Percentiles rank a stretch among this genome's conserved stretches.
Conservation (phyloP, 2,113 vertebrate species). For the Caracal caracal region DNA sequence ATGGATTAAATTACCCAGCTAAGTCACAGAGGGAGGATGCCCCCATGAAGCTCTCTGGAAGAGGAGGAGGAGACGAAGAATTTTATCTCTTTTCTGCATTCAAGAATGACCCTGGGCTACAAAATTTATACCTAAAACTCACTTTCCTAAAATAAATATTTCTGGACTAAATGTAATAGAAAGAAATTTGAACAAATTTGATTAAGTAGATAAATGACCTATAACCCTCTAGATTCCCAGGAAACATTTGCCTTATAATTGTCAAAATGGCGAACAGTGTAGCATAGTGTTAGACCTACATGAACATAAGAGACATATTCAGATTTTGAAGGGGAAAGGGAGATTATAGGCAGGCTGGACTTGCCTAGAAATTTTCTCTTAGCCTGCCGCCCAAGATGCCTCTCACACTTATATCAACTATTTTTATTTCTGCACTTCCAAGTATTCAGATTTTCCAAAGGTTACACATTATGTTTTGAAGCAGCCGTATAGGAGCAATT, state of each 20-base stretch:
- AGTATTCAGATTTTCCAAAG: not conserved
- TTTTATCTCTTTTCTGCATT: not conserved
- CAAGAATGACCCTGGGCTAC: not conserved
- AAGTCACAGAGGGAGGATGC: not conserved
- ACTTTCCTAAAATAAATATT: not conserved
- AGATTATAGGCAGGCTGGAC: not conserved
- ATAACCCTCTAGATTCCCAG: not conserved
- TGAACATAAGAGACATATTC: not conserved
- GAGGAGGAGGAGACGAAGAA: not conserved
- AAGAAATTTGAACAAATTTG: slow-evolving; percentile 43
- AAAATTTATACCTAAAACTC: not conserved
- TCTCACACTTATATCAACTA: not conserved
- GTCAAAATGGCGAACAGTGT: not conserved
- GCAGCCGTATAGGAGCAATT: not conserved
- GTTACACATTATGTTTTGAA: not conserved
- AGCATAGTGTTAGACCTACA: not conserved
- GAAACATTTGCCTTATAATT: slow-evolving; percentile 13
- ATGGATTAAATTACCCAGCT: not conserved
- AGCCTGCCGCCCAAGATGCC: not conserved
- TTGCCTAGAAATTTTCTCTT: not conserved
- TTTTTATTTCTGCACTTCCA: not conserved
- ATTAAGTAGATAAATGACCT: not conserved
- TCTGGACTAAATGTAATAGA: not conserved
- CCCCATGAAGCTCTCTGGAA: not conserved
- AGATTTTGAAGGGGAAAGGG: not conserved